These are phyloP conservation scores for Lerema accius DNA, from an alignment of 1,140 invertebrate genomes.

Conservation along the genomic window DNA sequence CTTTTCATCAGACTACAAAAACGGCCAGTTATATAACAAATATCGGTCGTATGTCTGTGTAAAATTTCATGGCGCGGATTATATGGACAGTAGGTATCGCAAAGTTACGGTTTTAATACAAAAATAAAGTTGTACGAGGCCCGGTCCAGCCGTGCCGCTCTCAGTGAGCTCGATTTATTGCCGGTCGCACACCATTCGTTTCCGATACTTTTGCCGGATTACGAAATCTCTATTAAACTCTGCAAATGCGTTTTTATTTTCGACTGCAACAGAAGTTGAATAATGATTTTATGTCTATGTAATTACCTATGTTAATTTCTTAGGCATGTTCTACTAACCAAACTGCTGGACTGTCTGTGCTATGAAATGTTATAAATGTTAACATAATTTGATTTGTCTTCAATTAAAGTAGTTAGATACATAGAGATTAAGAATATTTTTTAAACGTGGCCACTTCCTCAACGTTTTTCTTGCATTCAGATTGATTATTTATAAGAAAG, in stretches of 20 bases:
- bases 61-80: slow-evolving; percentile 69
- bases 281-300: too few relatives aligned
- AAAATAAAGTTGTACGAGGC: slow-evolving; percentile 79
- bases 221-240: slow-evolving; percentile 41
- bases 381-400: too few relatives aligned
- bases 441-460: too few relatives aligned
- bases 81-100: slow-evolving; percentile 53
- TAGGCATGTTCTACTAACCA: too few relatives aligned
- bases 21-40: slow-evolving; percentile 14
- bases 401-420: too few relatives aligned
- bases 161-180: slow-evolving; percentile 76
- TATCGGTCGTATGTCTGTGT: slow-evolving; percentile 32
- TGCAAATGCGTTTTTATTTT: slow-evolving; percentile 7
- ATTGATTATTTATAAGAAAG: too few relatives aligned
- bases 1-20: neutral
- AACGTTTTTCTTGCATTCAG: too few relatives aligned
- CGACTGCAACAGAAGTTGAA: too few relatives aligned
- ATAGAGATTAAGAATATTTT: too few relatives aligned
- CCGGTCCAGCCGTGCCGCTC: slow-evolving; percentile 55
- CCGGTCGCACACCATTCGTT: slow-evolving; percentile 64
- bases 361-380: too few relatives aligned
- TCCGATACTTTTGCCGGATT: slow-evolving; percentile 61
- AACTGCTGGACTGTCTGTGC: too few relatives aligned
- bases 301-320: too few relatives aligned
- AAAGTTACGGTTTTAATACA: slow-evolving; percentile 78